Evolutionary conservation across 2,797 vertebrate species (phyloP), one percentile per base, ranked within the genome.

Genomic region (Xenentodon cancila): DNA sequence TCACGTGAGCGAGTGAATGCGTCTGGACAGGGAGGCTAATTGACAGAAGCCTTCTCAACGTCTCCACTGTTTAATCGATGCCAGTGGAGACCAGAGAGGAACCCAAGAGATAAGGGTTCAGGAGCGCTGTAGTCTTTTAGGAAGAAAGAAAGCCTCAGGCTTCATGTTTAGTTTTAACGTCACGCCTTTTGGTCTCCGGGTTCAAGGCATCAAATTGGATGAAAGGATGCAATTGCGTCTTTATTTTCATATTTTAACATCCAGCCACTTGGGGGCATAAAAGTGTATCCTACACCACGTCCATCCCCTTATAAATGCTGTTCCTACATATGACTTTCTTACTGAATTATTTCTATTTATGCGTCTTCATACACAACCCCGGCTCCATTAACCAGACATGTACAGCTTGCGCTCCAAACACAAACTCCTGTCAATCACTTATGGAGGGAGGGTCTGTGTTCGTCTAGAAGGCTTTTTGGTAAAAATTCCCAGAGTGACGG

Each of bases 81-180:
- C 51, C 69, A 77, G 80, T 72, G 55, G 43, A 48, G 21, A 60
- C 0, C 1, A 43, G 30, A 59, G 51, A 16, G 9, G 1, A 37
- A 56, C 21, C 5, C 7, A 22, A n/a, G 22, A 6, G 18, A 20
- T n/a, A 40, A 47, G 47, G 37, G 30, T 75, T 48, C 25, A 15
- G 25, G 44, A 62, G 64, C 56, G 58, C 18, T 50, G 19, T 21
- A 13, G 59, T 69, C 70, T 81, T 86, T 77, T 53, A 75, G 53
- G 81, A 79, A 79, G 71, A 64, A 56, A 73, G 50, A 56, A 79
- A 40, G 37, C 37, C 37, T 40, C 12, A 5, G 37, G 37, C 37
- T 40, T 40, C 15, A 40, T 40, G 37, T 40, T 40, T 13, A 16
- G 19, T 56, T 45, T 53, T 45, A 58, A 32, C 16, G 68, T 75